Base-by-base conservation (phyloP, 2,888 invertebrate species). In the Napeogenes sylphis region DNA sequence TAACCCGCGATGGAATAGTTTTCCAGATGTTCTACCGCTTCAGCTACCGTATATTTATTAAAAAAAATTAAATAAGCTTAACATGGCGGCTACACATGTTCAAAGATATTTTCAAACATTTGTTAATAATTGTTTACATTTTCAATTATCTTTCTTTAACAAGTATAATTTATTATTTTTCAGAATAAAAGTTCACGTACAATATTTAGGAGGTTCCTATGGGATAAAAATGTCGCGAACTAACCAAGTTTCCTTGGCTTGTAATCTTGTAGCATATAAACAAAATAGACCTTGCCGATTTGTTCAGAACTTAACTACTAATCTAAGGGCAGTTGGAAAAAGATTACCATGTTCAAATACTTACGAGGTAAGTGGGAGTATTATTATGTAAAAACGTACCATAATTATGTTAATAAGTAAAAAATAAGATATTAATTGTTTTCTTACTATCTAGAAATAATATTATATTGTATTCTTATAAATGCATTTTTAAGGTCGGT, bases 261-360 rank as follows among this genome's bases (percentile, higher is more conserved):
- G 94, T 64, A 94, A 95, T 0, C 75, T 97, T 10, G 96, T 94
- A 0, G 93, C 95, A 0, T 80, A 92, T 67, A 91, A 92, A 55
- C 81, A 93, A 56, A 88, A 91, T 70, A 89, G 93, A 58, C 95
- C 97, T 0, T 94, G 95, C 0, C 92, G 95, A 32, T 92, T 97
- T 63, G 92, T 93, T 1, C 82, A 96, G 83, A 91, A 93, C 30
- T 86, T 97, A 61, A 93, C 94, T 73, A 92, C 93, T 21, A 96
- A 94, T 75, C 94, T 96, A 93, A 91, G 92, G 56, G 84, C 92
- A 4, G 73, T 94, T 1, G 96, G 96, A 2, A 95, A 94, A 76
- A 87, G 96, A 33, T 82, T 88, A 62, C 92, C 94, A 0, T 87
- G 90, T 56, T 91, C 89, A 5, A 83, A 91, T 4, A 92, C 93